Conservation (phyloP, 2,113 vertebrate species). For the Marmota flaviventris region DNA sequence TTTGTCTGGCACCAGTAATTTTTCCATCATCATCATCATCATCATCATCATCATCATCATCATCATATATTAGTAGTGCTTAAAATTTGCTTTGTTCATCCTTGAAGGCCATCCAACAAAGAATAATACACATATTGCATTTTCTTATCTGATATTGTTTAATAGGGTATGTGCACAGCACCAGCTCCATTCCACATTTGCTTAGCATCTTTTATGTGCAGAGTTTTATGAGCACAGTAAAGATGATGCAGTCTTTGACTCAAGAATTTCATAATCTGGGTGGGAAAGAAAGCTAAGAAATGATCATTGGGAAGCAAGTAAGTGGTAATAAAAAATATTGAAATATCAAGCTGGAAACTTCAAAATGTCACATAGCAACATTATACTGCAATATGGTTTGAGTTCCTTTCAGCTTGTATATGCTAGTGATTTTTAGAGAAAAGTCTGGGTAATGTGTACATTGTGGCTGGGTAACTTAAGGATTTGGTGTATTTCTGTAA, state of each 20-base stretch:
- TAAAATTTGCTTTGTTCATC: background rate
- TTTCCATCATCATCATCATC: background rate
- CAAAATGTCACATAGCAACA: slow-evolving; percentile 6
- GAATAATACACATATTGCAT: background rate
- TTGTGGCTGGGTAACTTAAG: slow-evolving; percentile 1
- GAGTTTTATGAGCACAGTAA: too few relatives aligned
- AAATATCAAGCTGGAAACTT: background rate
- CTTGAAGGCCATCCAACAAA: background rate
- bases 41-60: background rate
- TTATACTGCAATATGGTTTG: background rate
- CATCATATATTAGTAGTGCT: background rate
- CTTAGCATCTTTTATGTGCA: background rate
- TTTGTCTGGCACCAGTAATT: background rate
- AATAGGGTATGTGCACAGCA: background rate
- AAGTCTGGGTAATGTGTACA: background rate
- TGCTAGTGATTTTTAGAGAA: background rate
- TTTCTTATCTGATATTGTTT: background rate
- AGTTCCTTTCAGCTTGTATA: background rate
- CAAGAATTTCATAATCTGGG: background rate
- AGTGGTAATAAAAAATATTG: background rate
- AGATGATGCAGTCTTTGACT: background rate
- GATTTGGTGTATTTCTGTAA: slow-evolving; percentile 57
- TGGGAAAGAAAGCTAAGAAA: slow-evolving; percentile 7
- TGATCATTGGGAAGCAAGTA: background rate
- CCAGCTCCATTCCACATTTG: too few relatives aligned